These are phyloP conservation scores for Pentamera pediparva DNA, from an alignment of 53 echinoderm and acorn worm genomes.

Conservation along the genomic window DNA sequence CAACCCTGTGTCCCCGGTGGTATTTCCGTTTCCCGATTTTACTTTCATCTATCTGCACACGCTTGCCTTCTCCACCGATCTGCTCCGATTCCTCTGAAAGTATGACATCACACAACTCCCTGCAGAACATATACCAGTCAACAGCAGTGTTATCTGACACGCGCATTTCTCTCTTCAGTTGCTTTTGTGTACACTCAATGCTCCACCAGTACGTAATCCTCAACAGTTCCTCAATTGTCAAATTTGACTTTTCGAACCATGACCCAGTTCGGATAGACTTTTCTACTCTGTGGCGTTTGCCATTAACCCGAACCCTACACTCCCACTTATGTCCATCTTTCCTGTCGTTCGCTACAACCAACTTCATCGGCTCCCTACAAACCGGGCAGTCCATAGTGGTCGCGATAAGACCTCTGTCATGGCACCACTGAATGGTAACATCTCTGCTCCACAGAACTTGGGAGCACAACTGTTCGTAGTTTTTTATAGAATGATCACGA, in stretches of 20 bases:
- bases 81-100: not conserved
- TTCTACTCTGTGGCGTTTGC: not conserved
- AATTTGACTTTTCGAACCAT: conserved; percentile 31
- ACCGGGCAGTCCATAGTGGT: not conserved
- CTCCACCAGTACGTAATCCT: conserved; percentile 52
- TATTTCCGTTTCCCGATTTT: conserved; percentile 42
- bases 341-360: conserved; percentile 12
- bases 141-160: conserved; percentile 18
- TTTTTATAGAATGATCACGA: not conserved
- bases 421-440: not conserved
- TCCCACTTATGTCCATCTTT: conserved; percentile 23
- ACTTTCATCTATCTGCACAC: conserved; percentile 27
- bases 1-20: not conserved
- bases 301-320: not conserved
- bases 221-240: conserved; percentile 24
- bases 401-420: conserved; percentile 7
- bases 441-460: not conserved
- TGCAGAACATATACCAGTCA: conserved; percentile 29
- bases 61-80: conserved; percentile 25
- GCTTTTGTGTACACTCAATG: conserved; percentile 12
- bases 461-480: not conserved
- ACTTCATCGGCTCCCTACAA: not conserved
- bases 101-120: conserved; percentile 14
- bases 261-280: conserved; percentile 1
- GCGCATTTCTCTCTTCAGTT: conserved; percentile 22